Conservation (phyloP, 2,888 invertebrate genomes). For the Iselma pallidipennis region DNA sequence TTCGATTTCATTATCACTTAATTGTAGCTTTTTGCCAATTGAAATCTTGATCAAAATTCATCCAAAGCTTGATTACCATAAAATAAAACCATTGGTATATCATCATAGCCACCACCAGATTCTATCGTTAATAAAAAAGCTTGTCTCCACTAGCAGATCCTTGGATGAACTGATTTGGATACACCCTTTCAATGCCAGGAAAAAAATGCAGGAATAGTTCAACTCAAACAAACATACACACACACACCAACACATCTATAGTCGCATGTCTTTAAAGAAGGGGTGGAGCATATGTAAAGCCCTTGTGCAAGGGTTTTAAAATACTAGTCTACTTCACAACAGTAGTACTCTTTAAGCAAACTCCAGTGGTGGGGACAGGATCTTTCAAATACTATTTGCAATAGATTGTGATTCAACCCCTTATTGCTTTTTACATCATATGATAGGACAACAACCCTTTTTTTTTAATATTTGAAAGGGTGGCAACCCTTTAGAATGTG, state of each 20-base stretch:
- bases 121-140: neutral
- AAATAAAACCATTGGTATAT: neutral
- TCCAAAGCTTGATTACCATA: neutral
- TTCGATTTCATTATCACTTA: neutral
- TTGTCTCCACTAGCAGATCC: neutral
- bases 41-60: neutral
- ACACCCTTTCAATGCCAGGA: conserved; percentile 15
- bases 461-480: conserved; percentile 13
- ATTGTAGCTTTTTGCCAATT: neutral
- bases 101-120: too few relatives aligned
- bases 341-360: conserved; percentile 5
- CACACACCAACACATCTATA: too few relatives aligned
- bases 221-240: too few relatives aligned
- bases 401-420: conserved; percentile 19
- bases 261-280: conserved; percentile 29
- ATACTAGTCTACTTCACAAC: conserved; percentile 1
- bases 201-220: conserved; percentile 5
- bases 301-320: conserved; percentile 33
- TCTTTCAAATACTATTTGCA: neutral
- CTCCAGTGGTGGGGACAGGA: conserved; percentile 3
- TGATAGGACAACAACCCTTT: conserved; percentile 24
- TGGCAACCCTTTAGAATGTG: neutral
- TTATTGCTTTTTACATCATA: conserved; percentile 26
- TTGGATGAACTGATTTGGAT: conserved; percentile 6
- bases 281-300: conserved; percentile 49